A percentile compares a stretch with the other conserved stretches of the same genome.
phyloP scores from a whole-genome alignment of 2,888 invertebrate species.

The Drosophila pegasa region DNA sequence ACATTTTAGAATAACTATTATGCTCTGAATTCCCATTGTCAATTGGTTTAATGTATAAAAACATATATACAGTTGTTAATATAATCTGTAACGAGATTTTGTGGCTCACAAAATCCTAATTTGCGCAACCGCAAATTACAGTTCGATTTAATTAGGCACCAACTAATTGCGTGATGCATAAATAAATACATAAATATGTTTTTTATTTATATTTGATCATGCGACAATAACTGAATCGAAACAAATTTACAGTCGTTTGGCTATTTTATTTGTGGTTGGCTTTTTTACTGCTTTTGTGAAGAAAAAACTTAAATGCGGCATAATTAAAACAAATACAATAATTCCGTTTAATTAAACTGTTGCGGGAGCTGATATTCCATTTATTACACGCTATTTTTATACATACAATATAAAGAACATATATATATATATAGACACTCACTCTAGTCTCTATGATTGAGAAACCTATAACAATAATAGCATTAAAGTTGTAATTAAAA shows the following conservation, averaged over 20 bases:
- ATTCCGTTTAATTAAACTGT: constrained; percentile 57
- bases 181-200: constrained; percentile 59
- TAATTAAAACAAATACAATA: constrained; percentile 60
- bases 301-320: constrained; percentile 57
- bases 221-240: constrained; percentile 45
- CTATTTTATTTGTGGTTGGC: constrained; percentile 19
- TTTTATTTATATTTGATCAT: constrained; percentile 22
- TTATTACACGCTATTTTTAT: no score
- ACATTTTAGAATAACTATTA: no score
- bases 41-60: neutral
- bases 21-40: neutral
- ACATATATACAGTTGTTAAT: neutral
- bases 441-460: no score
- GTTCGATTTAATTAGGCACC: constrained; percentile 16
- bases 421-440: no score
- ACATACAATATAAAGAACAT: no score
- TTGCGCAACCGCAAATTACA: constrained; percentile 54
- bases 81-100: neutral
- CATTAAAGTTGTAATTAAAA: no score
- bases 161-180: constrained; percentile 42
- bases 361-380: no score
- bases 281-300: constrained; percentile 1
- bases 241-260: constrained; percentile 50
- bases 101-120: constrained; percentile 39
- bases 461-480: no score